These are phyloP conservation scores for Orthosia gracilis DNA, from an alignment of 2,888 invertebrate species.

Conservation along the genomic window DNA sequence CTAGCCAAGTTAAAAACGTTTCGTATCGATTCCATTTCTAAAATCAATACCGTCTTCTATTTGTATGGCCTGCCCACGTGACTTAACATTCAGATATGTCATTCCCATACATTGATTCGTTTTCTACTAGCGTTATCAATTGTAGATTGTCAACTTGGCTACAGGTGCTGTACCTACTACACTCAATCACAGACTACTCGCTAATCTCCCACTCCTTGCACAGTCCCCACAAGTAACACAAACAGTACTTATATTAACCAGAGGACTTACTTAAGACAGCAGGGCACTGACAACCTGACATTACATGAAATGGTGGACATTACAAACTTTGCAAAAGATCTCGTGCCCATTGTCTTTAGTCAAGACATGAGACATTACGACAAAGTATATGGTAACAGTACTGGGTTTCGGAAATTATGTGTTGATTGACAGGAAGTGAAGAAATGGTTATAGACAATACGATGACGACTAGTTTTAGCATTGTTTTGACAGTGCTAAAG, in stretches of 20 bases:
- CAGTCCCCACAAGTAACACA: constrained; percentile 39
- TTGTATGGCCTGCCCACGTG: too few species aligned
- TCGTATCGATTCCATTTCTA: too few species aligned
- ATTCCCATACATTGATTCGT: too few species aligned
- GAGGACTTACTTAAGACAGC: constrained; percentile 79
- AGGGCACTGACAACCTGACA: constrained; percentile 74
- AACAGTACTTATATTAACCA: constrained; percentile 71
- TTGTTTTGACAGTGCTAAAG: background rate
- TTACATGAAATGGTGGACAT: constrained; percentile 41
- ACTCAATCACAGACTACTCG: constrained; percentile 10
- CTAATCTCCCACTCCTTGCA: constrained; percentile 27
- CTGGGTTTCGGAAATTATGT: background rate
- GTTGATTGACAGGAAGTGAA: background rate
- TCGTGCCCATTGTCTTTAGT: constrained; percentile 57
- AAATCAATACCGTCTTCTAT: too few species aligned
- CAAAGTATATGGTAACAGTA: background rate
- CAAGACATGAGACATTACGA: background rate
- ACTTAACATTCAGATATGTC: too few species aligned
- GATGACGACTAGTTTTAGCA: background rate
- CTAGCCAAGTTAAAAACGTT: too few species aligned
- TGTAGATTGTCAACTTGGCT: too few species aligned
- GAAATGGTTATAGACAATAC: background rate
- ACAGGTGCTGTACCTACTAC: background rate
- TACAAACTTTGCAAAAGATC: constrained; percentile 67
- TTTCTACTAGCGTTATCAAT: too few species aligned